Evolutionary conservation across 1,140 invertebrate genomes (phyloP).

Genomic region (Bradynema listronoti): DNA sequence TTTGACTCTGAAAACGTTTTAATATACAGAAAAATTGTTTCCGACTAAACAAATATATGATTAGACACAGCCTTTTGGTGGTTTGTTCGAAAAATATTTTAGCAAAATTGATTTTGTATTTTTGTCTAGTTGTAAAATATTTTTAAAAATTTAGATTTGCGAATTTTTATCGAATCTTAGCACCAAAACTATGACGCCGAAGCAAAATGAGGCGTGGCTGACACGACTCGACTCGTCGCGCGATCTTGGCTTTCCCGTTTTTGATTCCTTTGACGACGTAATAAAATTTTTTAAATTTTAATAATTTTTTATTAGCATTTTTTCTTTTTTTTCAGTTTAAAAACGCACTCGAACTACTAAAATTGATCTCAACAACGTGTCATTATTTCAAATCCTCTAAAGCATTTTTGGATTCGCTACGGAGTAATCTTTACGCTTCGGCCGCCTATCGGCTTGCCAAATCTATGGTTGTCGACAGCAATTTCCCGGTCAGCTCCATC

Average conservation of each 20-base stretch:
- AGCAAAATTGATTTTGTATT: no score
- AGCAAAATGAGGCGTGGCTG: background rate
- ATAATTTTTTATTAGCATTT: background rate
- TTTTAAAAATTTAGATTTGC: background rate
- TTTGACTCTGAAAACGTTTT: no score
- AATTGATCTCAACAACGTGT: conserved; percentile 17
- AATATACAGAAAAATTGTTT: no score
- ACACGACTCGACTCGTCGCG: background rate
- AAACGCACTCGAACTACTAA: conserved; percentile 4
- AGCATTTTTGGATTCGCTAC: conserved; percentile 2
- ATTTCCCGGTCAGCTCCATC: no score
- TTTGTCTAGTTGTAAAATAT: no score
- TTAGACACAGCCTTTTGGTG: no score
- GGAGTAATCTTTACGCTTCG: background rate
- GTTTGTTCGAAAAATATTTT: no score
- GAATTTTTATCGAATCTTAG: background rate
- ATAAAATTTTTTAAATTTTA: background rate
- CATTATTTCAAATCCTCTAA: conserved; percentile 20
- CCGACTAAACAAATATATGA: no score
- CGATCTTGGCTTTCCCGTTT: no score
- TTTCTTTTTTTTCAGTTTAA: conserved; percentile 17
- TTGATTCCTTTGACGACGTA: conserved; percentile 17
- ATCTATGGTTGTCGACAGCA: no score
- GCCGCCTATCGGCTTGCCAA: background rate
- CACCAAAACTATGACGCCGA: background rate